Conservation (phyloP, 2,113 vertebrate genomes). For the Laticauda laticaudata region DNA sequence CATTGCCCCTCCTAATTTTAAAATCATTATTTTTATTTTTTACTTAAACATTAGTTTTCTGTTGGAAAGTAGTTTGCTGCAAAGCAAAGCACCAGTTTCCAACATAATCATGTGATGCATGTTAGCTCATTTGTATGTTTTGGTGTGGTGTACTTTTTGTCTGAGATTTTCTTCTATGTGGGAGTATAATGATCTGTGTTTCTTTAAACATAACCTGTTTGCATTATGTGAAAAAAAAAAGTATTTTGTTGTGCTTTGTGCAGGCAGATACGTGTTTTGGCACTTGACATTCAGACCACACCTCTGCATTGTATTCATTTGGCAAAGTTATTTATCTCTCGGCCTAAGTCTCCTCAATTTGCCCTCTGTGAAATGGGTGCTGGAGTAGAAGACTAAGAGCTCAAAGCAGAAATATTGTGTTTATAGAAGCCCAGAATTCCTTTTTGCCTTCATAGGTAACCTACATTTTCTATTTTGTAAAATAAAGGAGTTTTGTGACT, state of each 20-base stretch:
- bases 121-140: neutral
- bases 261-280: neutral
- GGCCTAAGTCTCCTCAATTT: neutral
- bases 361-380: neutral
- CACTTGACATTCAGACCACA: neutral
- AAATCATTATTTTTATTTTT: neutral
- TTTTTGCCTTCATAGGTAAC: neutral
- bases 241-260: neutral
- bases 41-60: neutral
- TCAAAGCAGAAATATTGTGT: neutral
- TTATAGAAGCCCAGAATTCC: neutral
- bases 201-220: neutral
- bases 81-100: neutral
- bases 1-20: neutral
- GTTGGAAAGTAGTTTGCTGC: neutral
- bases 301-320: neutral
- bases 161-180: neutral
- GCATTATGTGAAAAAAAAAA: neutral
- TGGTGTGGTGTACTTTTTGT: neutral
- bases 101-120: neutral
- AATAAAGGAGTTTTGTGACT: neutral
- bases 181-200: neutral
- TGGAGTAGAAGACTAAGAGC: neutral
- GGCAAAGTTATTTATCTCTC: neutral
- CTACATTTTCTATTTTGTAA: neutral